These are phyloP conservation scores for Hiodon alosoides DNA, from an alignment of 2,113 vertebrate species.

Conservation along the genomic window DNA sequence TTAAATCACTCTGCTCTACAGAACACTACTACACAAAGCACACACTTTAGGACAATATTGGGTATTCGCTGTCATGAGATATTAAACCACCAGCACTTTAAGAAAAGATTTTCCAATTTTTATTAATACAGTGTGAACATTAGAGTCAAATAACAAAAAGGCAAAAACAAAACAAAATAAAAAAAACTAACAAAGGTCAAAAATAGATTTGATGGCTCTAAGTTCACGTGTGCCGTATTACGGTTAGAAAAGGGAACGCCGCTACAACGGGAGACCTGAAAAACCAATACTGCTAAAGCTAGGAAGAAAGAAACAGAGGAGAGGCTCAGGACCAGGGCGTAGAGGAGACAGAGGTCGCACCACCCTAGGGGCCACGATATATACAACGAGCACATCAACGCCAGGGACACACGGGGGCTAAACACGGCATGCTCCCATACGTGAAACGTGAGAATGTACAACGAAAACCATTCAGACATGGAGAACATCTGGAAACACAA, in stretches of 20 bases:
- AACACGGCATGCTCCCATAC: no score
- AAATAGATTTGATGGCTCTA: neutral
- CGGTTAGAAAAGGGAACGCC: neutral
- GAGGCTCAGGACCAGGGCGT: neutral
- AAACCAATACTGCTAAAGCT: neutral
- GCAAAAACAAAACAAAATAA: neutral
- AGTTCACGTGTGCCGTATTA: neutral
- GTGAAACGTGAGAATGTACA: no score
- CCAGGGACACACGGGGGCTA: no score
- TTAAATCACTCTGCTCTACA: no score
- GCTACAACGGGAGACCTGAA: neutral
- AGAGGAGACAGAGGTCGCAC: neutral
- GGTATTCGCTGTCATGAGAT: no score
- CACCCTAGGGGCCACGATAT: neutral
- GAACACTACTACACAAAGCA: no score
- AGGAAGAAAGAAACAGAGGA: no score
- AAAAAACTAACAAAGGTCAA: neutral
- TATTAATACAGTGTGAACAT: constrained; percentile 2
- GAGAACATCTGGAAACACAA: neutral
- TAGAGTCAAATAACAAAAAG: constrained; percentile 16
- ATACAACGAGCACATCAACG: no score
- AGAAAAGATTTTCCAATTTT: constrained; percentile 14
- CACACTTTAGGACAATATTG: no score
- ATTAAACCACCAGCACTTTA: neutral
- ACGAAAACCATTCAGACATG: neutral